Base-by-base conservation (phyloP, 2,113 vertebrate genomes). In the Mus spicilegus region DNA sequence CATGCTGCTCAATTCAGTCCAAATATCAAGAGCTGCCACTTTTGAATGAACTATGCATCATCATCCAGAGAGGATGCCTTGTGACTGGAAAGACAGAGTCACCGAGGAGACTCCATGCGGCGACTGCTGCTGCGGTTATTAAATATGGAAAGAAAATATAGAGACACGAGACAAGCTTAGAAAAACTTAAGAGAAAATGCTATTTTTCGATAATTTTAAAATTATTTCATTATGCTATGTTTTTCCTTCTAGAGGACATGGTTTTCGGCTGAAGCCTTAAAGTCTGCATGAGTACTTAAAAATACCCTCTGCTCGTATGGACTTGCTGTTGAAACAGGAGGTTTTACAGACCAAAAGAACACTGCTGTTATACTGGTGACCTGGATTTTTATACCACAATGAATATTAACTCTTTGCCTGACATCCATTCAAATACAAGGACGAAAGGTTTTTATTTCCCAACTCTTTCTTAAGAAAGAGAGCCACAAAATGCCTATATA, bases 231-330 rank as follows among this genome's bases (percentile, higher is more conserved):
- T 97, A 96, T 95, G 97, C 97, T 98, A 88, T 72, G 87, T 96
- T 97, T 97, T 97, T 97, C 96, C 96, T 94, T 84, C 94, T 30
- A 42, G 95, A 88, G 88, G 94, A 92, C 58, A 94, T 70, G 91
- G 93, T 96, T 98, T 98, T 98, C 94, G 95, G 96, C 97, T 98
- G 98, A 98, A 96, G 97, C 75, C 97, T 92, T 28, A 96, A 96
- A 97, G 97, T 86, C 96, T 98, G 93, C 67, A 61, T 95, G 92
- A 94, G 80, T 7, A 11, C 95, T 97, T 97, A 93, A 76, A 94
- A 97, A 90, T 75, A 95, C 97, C 97, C 98, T 97, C 97, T 78
- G 98, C 92, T 42, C 78, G 93, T 93, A 97, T 75, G 90, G 69
- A 81, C 96, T 96, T 96, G 98, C 30, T 85, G 96, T 98, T 92